A percentile compares a stretch with the other conserved stretches of the same genome.
These are phyloP conservation scores for Drosophila triauraria DNA, from an alignment of 1,140 invertebrate genomes.

Conservation along the genomic window DNA sequence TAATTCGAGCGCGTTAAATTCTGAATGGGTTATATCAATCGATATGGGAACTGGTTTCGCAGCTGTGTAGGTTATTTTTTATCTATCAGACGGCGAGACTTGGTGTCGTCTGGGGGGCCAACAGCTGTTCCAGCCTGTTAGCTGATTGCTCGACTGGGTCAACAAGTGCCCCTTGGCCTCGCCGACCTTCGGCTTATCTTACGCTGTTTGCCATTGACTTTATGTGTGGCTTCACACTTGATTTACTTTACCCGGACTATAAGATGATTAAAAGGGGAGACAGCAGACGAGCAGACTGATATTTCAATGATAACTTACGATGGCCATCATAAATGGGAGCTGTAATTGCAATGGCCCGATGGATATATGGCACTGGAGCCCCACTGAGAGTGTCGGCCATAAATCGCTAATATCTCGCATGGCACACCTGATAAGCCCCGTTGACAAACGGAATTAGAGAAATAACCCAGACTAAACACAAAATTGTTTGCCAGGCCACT, in stretches of 20 bases:
- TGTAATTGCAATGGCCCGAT: constrained; percentile 36
- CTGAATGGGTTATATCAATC: constrained; percentile 30
- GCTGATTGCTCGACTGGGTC: constrained; percentile 44
- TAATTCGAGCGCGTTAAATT: constrained; percentile 15
- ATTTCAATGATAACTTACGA: constrained; percentile 43
- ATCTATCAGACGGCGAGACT: constrained; percentile 32
- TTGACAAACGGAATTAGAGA: constrained; percentile 12
- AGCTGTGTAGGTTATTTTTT: constrained; percentile 1
- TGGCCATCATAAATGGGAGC: constrained; percentile 19
- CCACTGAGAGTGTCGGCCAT: constrained; percentile 9
- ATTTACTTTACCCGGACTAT: constrained; percentile 16
- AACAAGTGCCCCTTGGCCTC: constrained; percentile 31
- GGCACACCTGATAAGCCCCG: constrained; percentile 24
- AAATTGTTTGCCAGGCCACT: constrained; percentile 12
- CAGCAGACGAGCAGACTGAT: constrained; percentile 27
- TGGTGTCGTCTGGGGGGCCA: constrained; percentile 28
- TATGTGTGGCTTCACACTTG: constrained; percentile 32
- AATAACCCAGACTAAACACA: background rate
- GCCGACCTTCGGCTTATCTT: constrained; percentile 32
- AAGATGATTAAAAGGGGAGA: constrained; percentile 23
- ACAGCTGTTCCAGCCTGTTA: constrained; percentile 43
- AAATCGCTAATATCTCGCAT: constrained; percentile 18
- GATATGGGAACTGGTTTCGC: constrained; percentile 19
- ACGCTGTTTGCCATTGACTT: constrained; percentile 44
- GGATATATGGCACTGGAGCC: constrained; percentile 15